Percentiles rank a stretch among this genome's conserved stretches.
Conservation (phyloP, 1,140 invertebrate species). For the Phthorimaea operculella region DNA sequence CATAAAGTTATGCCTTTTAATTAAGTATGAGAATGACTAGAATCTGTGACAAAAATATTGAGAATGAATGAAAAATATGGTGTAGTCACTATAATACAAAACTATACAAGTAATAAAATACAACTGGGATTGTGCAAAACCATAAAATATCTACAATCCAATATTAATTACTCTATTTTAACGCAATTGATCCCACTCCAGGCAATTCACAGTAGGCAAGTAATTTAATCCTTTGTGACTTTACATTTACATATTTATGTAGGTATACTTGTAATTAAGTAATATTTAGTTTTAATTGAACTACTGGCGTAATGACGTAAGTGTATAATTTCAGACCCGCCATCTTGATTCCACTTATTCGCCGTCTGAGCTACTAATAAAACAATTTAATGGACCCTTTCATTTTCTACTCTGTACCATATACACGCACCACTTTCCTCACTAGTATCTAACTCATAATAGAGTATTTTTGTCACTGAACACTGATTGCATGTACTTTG, state of each 20-base stretch:
- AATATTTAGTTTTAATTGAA: conserved; percentile 10
- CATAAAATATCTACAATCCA: conserved; percentile 13
- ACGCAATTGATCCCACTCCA: conserved; percentile 63
- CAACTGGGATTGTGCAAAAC: background rate
- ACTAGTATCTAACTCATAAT: conserved; percentile 1
- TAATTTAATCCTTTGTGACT: conserved; percentile 10
- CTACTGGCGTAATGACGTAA: background rate
- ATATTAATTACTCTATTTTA: conserved; percentile 46
- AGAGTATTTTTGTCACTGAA: conserved; percentile 13
- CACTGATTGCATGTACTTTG: conserved; percentile 8
- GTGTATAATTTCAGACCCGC: background rate
- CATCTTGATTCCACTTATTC: conserved; percentile 4
- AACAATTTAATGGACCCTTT: conserved; percentile 61
- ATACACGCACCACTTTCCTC: conserved; percentile 5
- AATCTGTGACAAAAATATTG: no score
- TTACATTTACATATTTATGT: background rate
- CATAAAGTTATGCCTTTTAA: no score
- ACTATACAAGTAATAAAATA: no score
- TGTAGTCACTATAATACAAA: no score
- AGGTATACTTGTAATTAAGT: conserved; percentile 12
- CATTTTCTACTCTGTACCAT: conserved; percentile 37
- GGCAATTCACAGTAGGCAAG: conserved; percentile 50
- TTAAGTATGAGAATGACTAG: no score
- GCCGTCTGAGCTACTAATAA: conserved; percentile 21
- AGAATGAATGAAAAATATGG: no score